Evolutionary conservation across 2,888 invertebrate species (phyloP).

Genomic region (Drosophila colorata): DNA sequence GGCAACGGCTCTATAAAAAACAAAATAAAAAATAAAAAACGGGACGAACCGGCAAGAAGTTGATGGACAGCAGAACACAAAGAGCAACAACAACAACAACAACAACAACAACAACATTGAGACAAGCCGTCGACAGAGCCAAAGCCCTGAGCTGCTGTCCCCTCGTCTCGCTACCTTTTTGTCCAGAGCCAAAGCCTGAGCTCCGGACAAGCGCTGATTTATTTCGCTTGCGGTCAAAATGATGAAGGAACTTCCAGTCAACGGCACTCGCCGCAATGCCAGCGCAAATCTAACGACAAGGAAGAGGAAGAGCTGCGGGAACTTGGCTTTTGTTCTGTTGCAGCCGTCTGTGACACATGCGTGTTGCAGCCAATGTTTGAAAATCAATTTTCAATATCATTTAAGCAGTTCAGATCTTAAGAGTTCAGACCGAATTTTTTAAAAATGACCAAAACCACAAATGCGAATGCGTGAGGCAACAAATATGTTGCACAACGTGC

Average conservation of each 20-base stretch:
- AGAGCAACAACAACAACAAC: conserved; percentile 14
- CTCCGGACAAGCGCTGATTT: conserved; percentile 77
- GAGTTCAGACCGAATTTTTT: conserved; percentile 12
- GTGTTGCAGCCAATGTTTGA: conserved; percentile 22
- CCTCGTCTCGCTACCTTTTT: conserved; percentile 12
- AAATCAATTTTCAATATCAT: conserved; percentile 73
- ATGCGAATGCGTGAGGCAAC: conserved; percentile 40
- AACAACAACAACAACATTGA: conserved; percentile 33
- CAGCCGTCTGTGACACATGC: conserved; percentile 12
- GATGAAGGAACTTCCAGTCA: conserved; percentile 70
- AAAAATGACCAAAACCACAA: conserved; percentile 31
- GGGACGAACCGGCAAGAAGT: conserved; percentile 46
- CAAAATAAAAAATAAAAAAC: conserved; percentile 45
- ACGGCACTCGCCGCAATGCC: conserved; percentile 39
- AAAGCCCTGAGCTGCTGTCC: conserved; percentile 29
- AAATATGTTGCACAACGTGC: conserved; percentile 53
- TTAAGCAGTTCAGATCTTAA: conserved; percentile 44
- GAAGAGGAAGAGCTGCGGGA: not conserved
- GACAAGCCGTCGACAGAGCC: conserved; percentile 54
- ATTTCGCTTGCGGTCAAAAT: conserved; percentile 77
- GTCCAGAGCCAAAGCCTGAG: conserved; percentile 28
- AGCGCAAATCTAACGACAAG: conserved; percentile 57
- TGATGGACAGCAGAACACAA: conserved; percentile 66
- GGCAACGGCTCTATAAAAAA: conserved; percentile 48
- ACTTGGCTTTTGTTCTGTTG: not conserved